phyloP scores from a whole-genome alignment of 2,113 vertebrate species.

The Scophthalmus maximus region DNA sequence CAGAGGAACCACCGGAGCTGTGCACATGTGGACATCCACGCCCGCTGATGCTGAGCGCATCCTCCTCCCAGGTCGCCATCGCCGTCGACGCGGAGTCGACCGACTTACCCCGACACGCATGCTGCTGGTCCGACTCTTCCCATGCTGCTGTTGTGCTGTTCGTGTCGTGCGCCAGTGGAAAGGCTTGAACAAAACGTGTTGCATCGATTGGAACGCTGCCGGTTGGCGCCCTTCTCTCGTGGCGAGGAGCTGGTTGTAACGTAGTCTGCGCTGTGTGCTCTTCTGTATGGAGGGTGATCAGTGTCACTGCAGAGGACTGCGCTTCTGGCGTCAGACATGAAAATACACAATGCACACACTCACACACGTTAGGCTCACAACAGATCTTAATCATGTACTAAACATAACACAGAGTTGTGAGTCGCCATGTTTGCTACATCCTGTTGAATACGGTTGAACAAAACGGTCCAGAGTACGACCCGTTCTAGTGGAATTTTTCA shows the following conservation, averaged over 20 bases:
- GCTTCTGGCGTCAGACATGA: too few relatives aligned
- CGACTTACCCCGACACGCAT: conserved; percentile 26
- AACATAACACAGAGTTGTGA: too few relatives aligned
- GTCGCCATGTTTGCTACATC: too few relatives aligned
- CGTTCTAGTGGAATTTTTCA: too few relatives aligned
- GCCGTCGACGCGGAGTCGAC: not conserved
- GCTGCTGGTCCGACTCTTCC: not conserved
- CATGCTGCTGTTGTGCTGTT: not conserved
- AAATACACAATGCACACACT: too few relatives aligned
- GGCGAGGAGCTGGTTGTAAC: not conserved
- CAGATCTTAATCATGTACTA: too few relatives aligned
- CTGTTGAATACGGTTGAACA: too few relatives aligned
- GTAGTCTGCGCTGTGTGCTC: not conserved
- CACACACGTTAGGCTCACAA: too few relatives aligned
- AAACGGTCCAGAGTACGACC: too few relatives aligned
- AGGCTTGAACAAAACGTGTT: not conserved
- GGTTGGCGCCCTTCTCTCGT: conserved; percentile 12
- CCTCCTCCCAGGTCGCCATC: too few relatives aligned
- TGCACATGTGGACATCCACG: conserved; percentile 20
- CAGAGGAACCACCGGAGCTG: not conserved
- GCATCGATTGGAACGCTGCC: not conserved
- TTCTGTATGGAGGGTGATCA: not conserved
- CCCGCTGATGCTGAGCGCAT: conserved; percentile 41
- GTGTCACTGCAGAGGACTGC: not conserved
- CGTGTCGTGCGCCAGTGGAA: too few relatives aligned